Evolutionary conservation across 1,140 invertebrate genomes (phyloP).

Genomic region (Pissodes strobi): DNA sequence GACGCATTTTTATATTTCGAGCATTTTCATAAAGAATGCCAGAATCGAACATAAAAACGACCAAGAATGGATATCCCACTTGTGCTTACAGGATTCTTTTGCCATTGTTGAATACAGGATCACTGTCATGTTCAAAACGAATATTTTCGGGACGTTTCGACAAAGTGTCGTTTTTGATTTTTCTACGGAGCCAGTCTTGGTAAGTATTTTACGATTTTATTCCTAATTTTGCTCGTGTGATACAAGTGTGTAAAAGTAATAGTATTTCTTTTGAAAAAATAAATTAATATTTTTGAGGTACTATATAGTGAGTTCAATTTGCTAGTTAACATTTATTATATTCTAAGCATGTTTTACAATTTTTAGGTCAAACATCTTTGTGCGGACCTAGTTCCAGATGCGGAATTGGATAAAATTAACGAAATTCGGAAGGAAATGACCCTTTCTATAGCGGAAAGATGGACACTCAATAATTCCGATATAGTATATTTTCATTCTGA

Average conservation of each 20-base stretch:
- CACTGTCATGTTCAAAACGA: conserved; percentile 71
- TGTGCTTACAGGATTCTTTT: conserved; percentile 33
- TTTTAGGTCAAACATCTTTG: conserved; percentile 65
- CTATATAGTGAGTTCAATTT: too few relatives aligned
- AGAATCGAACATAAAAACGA: conserved; percentile 56
- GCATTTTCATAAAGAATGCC: conserved; percentile 46
- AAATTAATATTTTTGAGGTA: too few relatives aligned
- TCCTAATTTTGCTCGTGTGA: too few relatives aligned
- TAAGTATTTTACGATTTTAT: conserved; percentile 41
- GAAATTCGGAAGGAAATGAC: conserved; percentile 67
- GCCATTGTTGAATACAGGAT: conserved; percentile 61
- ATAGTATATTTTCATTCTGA: conserved; percentile 63
- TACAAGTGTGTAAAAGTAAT: too few relatives aligned
- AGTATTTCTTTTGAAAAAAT: too few relatives aligned
- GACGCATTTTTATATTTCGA: conserved; percentile 66
- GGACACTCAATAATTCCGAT: conserved; percentile 59
- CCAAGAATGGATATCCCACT: conserved; percentile 63
- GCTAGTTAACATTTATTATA: too few relatives aligned
- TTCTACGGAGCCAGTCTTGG: conserved; percentile 70
- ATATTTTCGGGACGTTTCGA: conserved; percentile 79
- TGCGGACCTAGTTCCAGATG: conserved; percentile 74
- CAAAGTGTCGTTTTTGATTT: conserved; percentile 83
- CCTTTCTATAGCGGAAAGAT: conserved; percentile 62
- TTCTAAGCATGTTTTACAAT: too few relatives aligned
- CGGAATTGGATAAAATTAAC: conserved; percentile 71